Conservation (phyloP, 2,888 invertebrate genomes). For the Archips crataeganus region DNA sequence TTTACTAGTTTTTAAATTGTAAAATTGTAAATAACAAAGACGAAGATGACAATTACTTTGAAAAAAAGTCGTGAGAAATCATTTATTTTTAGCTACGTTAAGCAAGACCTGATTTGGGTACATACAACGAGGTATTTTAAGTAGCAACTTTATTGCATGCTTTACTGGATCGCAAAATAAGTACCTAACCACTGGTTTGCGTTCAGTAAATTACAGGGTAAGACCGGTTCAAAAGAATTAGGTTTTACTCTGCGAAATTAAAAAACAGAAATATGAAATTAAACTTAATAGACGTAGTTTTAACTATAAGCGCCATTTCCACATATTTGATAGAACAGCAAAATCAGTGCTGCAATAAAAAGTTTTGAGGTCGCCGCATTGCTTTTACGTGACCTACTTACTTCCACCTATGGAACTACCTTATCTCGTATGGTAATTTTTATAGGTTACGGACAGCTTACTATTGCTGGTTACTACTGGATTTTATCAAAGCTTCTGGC, state of each 20-base stretch:
- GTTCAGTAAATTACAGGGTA: constrained; percentile 37
- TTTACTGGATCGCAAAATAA: not conserved
- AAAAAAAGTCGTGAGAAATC: not conserved
- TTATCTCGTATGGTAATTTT: not conserved
- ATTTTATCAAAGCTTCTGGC: not conserved
- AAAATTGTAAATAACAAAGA: not conserved
- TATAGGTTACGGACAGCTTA: not conserved
- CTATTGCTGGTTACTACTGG: not conserved
- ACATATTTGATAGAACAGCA: not conserved
- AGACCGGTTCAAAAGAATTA: constrained; percentile 1
- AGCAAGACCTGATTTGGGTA: too few relatives aligned
- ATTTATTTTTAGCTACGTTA: not conserved
- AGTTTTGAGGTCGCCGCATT: constrained; percentile 1
- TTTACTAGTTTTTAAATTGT: too few relatives aligned
- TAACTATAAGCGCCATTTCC: not conserved
- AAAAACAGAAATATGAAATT: not conserved
- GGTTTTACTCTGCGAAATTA: not conserved
- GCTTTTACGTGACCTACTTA: not conserved
- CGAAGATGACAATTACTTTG: not conserved
- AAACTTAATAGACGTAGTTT: not conserved
- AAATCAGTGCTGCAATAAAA: not conserved
- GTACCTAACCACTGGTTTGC: constrained; percentile 14
- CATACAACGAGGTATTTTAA: not conserved
- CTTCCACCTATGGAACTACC: not conserved
- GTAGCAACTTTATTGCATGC: constrained; percentile 13